Percentiles rank a stretch among this genome's conserved stretches.
Conservation (phyloP, 1,140 invertebrate species). For the Dendrolimus punctatus region DNA sequence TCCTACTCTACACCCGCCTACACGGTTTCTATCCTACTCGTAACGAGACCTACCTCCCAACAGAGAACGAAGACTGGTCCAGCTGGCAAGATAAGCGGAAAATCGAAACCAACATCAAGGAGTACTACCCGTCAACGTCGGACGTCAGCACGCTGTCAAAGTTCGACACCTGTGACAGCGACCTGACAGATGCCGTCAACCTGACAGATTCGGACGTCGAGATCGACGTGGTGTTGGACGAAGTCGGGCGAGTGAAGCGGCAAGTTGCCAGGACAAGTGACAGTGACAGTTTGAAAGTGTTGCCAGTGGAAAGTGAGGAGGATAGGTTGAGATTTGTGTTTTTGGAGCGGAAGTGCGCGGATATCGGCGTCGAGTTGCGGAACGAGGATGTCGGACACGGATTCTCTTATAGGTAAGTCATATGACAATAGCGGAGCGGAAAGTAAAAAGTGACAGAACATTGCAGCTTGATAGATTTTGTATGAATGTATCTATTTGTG, state of each 20-base stretch:
- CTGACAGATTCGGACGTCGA: constrained; percentile 46
- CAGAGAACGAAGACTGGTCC: constrained; percentile 31
- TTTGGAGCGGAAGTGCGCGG: constrained; percentile 49
- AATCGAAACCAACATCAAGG: constrained; percentile 30
- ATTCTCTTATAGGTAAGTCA: constrained; percentile 49
- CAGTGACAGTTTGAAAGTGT: constrained; percentile 18
- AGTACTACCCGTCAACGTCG: constrained; percentile 27
- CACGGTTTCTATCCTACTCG: constrained; percentile 53
- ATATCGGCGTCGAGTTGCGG: constrained; percentile 57
- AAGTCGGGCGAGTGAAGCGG: constrained; percentile 15
- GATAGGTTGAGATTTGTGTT: constrained; percentile 47
- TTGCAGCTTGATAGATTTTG: not conserved
- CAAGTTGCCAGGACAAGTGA: constrained; percentile 10
- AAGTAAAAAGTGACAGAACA: not conserved
- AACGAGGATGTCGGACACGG: constrained; percentile 61
- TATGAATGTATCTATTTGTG: not conserved
- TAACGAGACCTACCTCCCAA: constrained; percentile 15
- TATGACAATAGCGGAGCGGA: not conserved
- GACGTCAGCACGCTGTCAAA: constrained; percentile 15
- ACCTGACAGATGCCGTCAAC: constrained; percentile 2
- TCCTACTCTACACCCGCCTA: constrained; percentile 49
- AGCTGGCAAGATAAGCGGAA: constrained; percentile 35
- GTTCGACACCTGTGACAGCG: constrained; percentile 7
- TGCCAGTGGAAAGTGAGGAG: constrained; percentile 47
- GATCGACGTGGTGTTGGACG: constrained; percentile 38